phyloP scores from a whole-genome alignment of 2,113 vertebrate species.

The Malaclemys terrapin region DNA sequence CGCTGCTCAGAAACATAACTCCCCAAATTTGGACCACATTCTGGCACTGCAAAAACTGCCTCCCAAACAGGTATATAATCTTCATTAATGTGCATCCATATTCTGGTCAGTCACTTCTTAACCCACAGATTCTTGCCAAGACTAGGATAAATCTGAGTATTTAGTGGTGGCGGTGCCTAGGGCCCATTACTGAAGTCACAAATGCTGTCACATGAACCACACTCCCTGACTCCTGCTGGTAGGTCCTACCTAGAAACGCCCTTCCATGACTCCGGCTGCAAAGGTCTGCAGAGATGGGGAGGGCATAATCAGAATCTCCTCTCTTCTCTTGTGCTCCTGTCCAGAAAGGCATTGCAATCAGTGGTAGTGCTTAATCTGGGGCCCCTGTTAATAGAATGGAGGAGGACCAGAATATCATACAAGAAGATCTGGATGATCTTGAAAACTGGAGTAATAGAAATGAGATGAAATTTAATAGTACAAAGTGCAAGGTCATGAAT shows the following conservation, averaged over 20 bases:
- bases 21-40: not conserved
- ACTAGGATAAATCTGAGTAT: too few relatives aligned
- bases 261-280: not conserved
- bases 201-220: too few relatives aligned
- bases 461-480: not conserved
- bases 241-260: not conserved
- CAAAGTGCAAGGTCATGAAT: not conserved
- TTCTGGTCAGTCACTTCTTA: not conserved
- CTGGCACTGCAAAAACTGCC: not conserved
- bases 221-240: not conserved
- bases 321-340: not conserved
- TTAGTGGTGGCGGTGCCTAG: too few relatives aligned
- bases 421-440: not conserved
- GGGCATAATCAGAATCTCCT: not conserved
- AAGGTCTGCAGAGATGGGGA: not conserved
- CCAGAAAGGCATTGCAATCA: too few relatives aligned
- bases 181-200: too few relatives aligned
- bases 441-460: not conserved
- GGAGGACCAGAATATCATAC: not conserved
- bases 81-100: not conserved
- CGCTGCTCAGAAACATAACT: not conserved
- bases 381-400: too few relatives aligned
- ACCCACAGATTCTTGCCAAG: too few relatives aligned
- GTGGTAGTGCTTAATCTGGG: too few relatives aligned
- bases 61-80: not conserved